Percentiles rank a stretch among this genome's conserved stretches.
Evolutionary conservation across 2,888 invertebrate genomes (phyloP).

Genomic region (Chrysolina oricalcia): DNA sequence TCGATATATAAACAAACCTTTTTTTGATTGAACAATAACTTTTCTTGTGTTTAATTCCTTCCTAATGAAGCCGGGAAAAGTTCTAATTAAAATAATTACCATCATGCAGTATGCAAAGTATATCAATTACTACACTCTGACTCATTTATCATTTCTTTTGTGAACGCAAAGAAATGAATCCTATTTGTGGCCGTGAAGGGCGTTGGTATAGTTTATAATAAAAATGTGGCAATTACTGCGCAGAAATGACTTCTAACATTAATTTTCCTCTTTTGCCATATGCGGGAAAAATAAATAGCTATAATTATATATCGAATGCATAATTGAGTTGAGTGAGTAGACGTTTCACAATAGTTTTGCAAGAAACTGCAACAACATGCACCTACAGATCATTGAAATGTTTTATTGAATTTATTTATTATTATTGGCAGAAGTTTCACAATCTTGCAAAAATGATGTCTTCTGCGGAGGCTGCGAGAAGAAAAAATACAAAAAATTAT

Average conservation of each 20-base stretch:
- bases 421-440: slow-evolving; percentile 1
- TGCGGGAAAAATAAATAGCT: slow-evolving; percentile 21
- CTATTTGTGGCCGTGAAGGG: not conserved
- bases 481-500: not conserved
- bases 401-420: slow-evolving; percentile 3
- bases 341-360: slow-evolving; percentile 12
- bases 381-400: slow-evolving; percentile 1
- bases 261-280: slow-evolving; percentile 9
- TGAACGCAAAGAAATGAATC: slow-evolving; percentile 9
- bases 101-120: slow-evolving; percentile 10
- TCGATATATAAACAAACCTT: too few species aligned
- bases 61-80: too few species aligned
- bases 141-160: slow-evolving; percentile 16
- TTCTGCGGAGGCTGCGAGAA: not conserved
- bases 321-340: slow-evolving; percentile 10
- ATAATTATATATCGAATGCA: slow-evolving; percentile 6
- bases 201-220: slow-evolving; percentile 3
- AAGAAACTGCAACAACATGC: slow-evolving; percentile 15
- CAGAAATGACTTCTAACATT: not conserved
- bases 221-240: slow-evolving; percentile 19
- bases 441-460: not conserved
- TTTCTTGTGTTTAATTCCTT: too few species aligned
- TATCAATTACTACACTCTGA: not conserved
- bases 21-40: too few species aligned
- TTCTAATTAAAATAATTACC: slow-evolving; percentile 15